Percentiles rank a stretch among this genome's conserved stretches.
Evolutionary conservation across 2,797 vertebrate species (phyloP).

Genomic region (Toxotes lorentzi): DNA sequence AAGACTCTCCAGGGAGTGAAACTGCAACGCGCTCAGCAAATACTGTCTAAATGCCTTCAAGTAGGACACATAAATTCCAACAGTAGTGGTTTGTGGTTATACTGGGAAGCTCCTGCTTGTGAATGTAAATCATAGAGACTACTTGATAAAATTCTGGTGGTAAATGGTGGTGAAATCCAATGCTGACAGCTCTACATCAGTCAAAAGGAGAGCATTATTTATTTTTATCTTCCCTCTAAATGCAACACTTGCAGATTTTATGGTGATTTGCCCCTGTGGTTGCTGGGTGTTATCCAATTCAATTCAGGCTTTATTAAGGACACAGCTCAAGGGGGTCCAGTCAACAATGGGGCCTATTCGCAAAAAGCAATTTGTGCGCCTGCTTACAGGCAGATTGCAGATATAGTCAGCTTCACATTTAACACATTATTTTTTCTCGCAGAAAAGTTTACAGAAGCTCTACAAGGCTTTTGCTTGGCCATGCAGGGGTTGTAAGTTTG

Average conservation of each 20-base stretch:
- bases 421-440: background rate
- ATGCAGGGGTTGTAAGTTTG: background rate
- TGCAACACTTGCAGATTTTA: background rate
- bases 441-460: background rate
- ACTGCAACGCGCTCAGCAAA: constrained; percentile 10
- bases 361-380: background rate
- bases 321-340: background rate
- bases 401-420: background rate
- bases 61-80: background rate
- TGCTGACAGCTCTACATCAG: background rate
- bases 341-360: background rate
- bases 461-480: background rate
- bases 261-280: background rate
- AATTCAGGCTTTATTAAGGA: background rate
- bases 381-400: background rate
- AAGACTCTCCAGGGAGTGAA: constrained; percentile 18
- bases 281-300: background rate
- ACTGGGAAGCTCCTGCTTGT: background rate
- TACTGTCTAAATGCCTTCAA: constrained; percentile 14
- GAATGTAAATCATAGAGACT: background rate
- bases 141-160: background rate
- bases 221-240: background rate
- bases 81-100: constrained; percentile 1
- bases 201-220: background rate
- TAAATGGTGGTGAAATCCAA: background rate